phyloP scores from a whole-genome alignment of 2,797 vertebrate species.

The Amniataba percoides region DNA sequence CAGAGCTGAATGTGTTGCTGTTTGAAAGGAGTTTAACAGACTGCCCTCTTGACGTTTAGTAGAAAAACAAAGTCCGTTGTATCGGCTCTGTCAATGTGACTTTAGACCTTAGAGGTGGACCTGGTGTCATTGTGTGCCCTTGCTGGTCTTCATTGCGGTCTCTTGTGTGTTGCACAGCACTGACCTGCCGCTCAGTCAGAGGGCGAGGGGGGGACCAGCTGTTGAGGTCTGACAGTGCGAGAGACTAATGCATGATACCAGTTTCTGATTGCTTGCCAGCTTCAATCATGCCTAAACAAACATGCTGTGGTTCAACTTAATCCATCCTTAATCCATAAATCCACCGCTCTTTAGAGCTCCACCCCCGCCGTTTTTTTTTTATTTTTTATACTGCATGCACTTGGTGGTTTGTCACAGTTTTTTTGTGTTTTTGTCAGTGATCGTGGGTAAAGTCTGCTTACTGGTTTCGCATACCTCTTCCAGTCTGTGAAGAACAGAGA shows the following conservation, averaged over 20 bases:
- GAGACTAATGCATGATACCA: constrained; percentile 50
- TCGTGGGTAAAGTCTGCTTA: not conserved
- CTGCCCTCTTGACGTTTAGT: constrained; percentile 2
- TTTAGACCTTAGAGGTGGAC: constrained; percentile 21
- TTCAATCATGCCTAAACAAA: constrained; percentile 63
- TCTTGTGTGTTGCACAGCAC: constrained; percentile 26
- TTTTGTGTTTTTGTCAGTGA: not conserved
- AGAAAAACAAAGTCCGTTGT: constrained; percentile 9
- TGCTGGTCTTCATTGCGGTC: constrained; percentile 32
- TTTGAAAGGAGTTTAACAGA: constrained; percentile 19
- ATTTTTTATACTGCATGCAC: not conserved
- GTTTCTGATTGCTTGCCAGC: constrained; percentile 61
- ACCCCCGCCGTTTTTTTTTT: constrained; percentile 5
- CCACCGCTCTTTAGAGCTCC: constrained; percentile 34
- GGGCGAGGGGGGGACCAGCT: constrained; percentile 62
- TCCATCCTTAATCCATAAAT: constrained; percentile 68
- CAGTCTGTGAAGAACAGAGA: not conserved
- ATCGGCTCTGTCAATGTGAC: constrained; percentile 51
- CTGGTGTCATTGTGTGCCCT: constrained; percentile 36
- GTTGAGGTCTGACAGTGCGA: constrained; percentile 51
- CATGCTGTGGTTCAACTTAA: constrained; percentile 67
- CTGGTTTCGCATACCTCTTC: not conserved
- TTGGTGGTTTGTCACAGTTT: constrained; percentile 17
- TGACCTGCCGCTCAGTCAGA: constrained; percentile 51
- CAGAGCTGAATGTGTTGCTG: not conserved